Percentiles rank a stretch among this genome's conserved stretches.
These are phyloP conservation scores for Calliphora vicina DNA, from an alignment of 1,140 invertebrate species.

Conservation along the genomic window DNA sequence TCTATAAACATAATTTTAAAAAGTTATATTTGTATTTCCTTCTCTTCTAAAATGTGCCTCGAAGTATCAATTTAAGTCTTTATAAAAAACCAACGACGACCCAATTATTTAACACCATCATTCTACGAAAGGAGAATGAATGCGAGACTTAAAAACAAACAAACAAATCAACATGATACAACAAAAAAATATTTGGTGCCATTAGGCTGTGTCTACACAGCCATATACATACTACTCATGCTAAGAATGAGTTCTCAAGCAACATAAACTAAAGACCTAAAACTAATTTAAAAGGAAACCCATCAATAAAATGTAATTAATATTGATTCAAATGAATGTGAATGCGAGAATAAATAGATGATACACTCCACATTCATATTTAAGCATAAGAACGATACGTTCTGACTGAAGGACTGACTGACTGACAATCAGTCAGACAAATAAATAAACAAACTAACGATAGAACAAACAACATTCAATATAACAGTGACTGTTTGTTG, in stretches of 20 bases:
- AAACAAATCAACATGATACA: neutral
- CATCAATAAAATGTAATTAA: slow-evolving; percentile 31
- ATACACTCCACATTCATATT: neutral
- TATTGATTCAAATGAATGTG: slow-evolving; percentile 27
- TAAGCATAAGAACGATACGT: neutral
- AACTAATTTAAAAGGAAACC: slow-evolving; percentile 26
- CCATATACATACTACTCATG: neutral
- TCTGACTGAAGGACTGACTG: neutral
- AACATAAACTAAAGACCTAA: neutral
- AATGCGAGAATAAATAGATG: neutral
- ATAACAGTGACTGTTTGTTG: neutral
- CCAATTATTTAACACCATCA: too few relatives aligned
- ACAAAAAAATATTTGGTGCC: neutral
- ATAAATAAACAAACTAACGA: neutral
- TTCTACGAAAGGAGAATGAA: neutral
- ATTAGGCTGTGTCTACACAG: neutral
- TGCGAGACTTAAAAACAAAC: too few relatives aligned
- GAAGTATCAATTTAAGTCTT: too few relatives aligned
- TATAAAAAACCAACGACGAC: too few relatives aligned
- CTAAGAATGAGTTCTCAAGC: neutral
- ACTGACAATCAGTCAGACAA: neutral
- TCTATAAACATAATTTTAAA: too few relatives aligned
- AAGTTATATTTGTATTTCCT: too few relatives aligned
- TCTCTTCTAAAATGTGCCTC: too few relatives aligned
- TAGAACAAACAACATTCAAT: neutral